These are phyloP conservation scores for Graphium colonna DNA, from an alignment of 2,888 invertebrate species.

Conservation along the genomic window DNA sequence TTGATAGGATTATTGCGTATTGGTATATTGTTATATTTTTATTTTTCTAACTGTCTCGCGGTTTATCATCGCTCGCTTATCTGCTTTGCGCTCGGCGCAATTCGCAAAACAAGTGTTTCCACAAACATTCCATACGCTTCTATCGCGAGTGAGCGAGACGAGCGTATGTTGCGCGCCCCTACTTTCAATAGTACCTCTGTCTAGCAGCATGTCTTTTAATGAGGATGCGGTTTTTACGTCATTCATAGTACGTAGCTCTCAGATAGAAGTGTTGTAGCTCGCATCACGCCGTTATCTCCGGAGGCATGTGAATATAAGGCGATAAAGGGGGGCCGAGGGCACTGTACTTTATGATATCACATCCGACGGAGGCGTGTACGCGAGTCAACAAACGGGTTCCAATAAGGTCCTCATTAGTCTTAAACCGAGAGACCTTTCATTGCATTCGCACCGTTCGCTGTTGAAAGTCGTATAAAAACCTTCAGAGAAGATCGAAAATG, in stretches of 20 bases:
- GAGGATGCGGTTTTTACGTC: slow-evolving; percentile 63
- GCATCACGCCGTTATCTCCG: slow-evolving; percentile 59
- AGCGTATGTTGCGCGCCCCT: slow-evolving; percentile 51
- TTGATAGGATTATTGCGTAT: slow-evolving; percentile 20
- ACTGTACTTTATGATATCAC: slow-evolving; percentile 69
- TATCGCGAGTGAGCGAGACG: slow-evolving; percentile 70
- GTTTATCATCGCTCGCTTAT: slow-evolving; percentile 37
- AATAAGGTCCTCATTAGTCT: slow-evolving; percentile 44
- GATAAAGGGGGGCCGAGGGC: slow-evolving; percentile 56
- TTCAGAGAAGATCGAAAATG: slow-evolving; percentile 53
- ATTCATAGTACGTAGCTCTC: slow-evolving; percentile 80
- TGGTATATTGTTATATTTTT: slow-evolving; percentile 34
- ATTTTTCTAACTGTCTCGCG: slow-evolving; percentile 9
- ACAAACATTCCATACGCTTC: slow-evolving; percentile 75
- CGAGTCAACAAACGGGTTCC: slow-evolving; percentile 39
- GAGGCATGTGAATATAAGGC: slow-evolving; percentile 69
- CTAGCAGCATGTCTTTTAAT: slow-evolving; percentile 62
- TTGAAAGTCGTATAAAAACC: slow-evolving; percentile 29
- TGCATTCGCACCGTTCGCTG: slow-evolving; percentile 28
- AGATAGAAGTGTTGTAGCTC: slow-evolving; percentile 74
- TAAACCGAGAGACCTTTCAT: slow-evolving; percentile 43
- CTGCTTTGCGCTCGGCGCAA: slow-evolving; percentile 68
- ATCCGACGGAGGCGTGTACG: slow-evolving; percentile 66
- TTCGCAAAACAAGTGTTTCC: slow-evolving; percentile 74
- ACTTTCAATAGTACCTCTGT: slow-evolving; percentile 53